Evolutionary conservation across 2,797 vertebrate genomes (phyloP), one percentile per base, ranked within the genome.

Genomic region (Astyanax mexicanus): DNA sequence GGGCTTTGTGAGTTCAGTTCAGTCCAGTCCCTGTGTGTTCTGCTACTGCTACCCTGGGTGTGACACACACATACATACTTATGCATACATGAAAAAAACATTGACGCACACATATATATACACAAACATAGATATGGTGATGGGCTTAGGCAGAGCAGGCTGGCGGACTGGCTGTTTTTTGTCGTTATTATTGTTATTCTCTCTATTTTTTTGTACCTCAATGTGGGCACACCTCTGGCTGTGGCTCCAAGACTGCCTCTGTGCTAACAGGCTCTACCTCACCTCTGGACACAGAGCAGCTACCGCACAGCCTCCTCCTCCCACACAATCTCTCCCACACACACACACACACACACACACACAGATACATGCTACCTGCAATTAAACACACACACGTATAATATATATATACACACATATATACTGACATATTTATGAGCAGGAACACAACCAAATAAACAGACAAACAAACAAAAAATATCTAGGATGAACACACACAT

Each of bases 241-340:
- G 90, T 88, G 88, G 90, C 86, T 83, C 84, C 83, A 71, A 80
- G 74, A 87, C 90, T 90, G 91, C 89, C 89, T 89, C 89, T 87
- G 90, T 90, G 89, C 89, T 90, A 89, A 92, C 89, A 90, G 93
- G 89, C 91, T 91, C 93, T 93, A 94, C 93, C 93, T 94, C 93
- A 94, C 92, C 89, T 94, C 89, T 93, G 91, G 89, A 92, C 91
- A 92, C 89, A 88, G 91, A 91, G 91, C 92, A 86, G 91, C 89
- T 89, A 91, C 90, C 89, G 66, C 90, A 81, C 88, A 92, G 92
- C 89, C 89, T 83, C 75, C 72, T 79, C 76, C 23, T 69, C 80
- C 49, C 58, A 81, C 61, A 83, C 85, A 85, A 83, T 79, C n/a
- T n/a, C n/a, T n/a, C n/a, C n/a, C n/a, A n/a, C n/a, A n/a, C n/a